Evolutionary conservation across 1,140 invertebrate species (phyloP), one percentile per base, ranked within the genome.

Genomic region (Sinonovacula constricta): DNA sequence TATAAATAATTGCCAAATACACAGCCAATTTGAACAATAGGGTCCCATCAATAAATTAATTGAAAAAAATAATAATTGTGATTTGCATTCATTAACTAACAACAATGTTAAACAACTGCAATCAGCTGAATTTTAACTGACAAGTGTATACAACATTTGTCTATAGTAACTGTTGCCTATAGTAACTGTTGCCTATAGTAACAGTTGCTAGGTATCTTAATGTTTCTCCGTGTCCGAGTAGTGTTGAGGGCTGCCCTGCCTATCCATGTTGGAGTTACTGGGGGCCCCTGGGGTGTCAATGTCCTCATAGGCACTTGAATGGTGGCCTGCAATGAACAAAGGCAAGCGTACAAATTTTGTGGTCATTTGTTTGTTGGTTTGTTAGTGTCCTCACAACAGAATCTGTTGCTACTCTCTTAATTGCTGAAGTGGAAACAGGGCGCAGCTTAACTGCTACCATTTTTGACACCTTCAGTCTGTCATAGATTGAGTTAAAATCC

Each of bases 231-330:
- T 33, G 4, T 28, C 53, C 2, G 34, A 34, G n/a, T 78, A 78
- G 24, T 39, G 56, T 34, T 78, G 65, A 22, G 59, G 65, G 4
- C 14, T 31, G 15, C 31, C 39, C 28, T 69, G 63, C 3, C 67
- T 54, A 4, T 71, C 78, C 26, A 45, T 65, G 12, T 36, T 36
- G 7, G 70, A 33, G n/a, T 31, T 22, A 5, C 26, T 36, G n/a
- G 59, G 56, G 10, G 71, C 60, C 1, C 65, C 26, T 18, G 79
- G 79, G 0, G 65, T 68, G 34, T 81, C 79, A 2, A 81, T 81
- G 31, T 81, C 54, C 53, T 81, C 79, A 70, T 81, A 81, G 4
- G 63, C 34, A 36, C 71, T 36, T 69, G 33, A 53, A 18, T 49
- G 51, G 1, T 67, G 66, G n/a, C 45, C 59, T 54, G 51, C n/a